A percentile compares a stretch with the other conserved stretches of the same genome.
These are phyloP conservation scores for Rostratula benghalensis DNA, from an alignment of 2,113 vertebrate species.

Conservation along the genomic window DNA sequence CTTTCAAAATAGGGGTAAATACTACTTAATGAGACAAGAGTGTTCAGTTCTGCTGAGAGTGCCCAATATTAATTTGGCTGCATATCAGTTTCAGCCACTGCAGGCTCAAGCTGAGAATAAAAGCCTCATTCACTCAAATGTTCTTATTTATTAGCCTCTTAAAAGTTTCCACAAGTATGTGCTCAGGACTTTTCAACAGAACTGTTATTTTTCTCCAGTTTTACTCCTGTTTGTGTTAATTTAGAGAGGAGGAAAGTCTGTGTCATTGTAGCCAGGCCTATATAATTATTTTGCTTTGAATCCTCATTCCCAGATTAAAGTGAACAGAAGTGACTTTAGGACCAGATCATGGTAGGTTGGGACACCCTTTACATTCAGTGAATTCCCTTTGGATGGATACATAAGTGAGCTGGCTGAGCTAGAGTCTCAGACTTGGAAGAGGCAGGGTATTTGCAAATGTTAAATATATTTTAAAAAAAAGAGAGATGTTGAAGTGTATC, in stretches of 20 bases:
- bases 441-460: neutral
- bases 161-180: constrained; percentile 50
- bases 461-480: neutral
- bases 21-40: neutral
- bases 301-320: neutral
- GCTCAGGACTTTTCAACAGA: constrained; percentile 24
- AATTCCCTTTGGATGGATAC: neutral
- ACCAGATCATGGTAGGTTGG: neutral
- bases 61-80: constrained; percentile 39
- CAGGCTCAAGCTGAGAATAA: constrained; percentile 45
- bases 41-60: neutral
- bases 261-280: neutral
- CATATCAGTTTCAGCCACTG: constrained; percentile 17
- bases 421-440: neutral
- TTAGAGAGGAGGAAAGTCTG: constrained; percentile 21
- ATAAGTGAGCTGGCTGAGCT: neutral
- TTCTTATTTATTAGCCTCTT: constrained; percentile 49
- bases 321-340: neutral
- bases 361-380: neutral
- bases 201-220: constrained; percentile 38
- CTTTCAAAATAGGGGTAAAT: neutral
- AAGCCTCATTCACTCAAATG: constrained; percentile 47
- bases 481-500: neutral
- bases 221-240: constrained; percentile 15
- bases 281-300: constrained; percentile 11